These are phyloP conservation scores for Drosophila mayri DNA, from an alignment of 1,140 invertebrate genomes.

Conservation along the genomic window DNA sequence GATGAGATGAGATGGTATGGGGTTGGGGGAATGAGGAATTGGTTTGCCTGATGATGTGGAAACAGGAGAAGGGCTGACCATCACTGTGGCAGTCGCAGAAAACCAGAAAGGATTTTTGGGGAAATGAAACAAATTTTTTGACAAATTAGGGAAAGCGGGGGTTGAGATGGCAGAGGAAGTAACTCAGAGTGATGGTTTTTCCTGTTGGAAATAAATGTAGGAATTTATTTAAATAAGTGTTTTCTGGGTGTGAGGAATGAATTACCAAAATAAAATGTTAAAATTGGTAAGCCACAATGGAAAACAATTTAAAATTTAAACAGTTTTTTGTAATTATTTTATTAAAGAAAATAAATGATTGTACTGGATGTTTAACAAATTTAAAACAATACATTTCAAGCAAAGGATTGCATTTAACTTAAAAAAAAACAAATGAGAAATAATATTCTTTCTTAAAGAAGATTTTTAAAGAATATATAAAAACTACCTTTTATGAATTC, in stretches of 20 bases:
- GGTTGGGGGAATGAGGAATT: constrained; percentile 29
- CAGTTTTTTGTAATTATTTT: not conserved
- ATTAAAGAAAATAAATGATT: not conserved
- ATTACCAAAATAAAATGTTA: not conserved
- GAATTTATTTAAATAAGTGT: constrained; percentile 14
- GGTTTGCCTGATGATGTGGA: constrained; percentile 52
- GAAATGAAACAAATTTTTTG: constrained; percentile 37
- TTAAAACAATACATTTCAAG: no score
- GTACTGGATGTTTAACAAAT: no score
- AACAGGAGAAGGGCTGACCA: constrained; percentile 52
- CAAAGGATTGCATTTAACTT: no score
- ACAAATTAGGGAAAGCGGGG: constrained; percentile 36
- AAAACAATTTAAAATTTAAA: not conserved
- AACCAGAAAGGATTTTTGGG: constrained; percentile 21
- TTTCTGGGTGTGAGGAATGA: not conserved
- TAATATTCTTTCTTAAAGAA: no score
- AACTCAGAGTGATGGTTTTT: constrained; percentile 2
- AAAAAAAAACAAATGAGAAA: no score
- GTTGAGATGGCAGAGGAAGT: constrained; percentile 6
- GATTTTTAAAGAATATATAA: not conserved
- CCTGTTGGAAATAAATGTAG: constrained; percentile 8
- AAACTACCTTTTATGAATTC: not conserved
- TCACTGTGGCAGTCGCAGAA: constrained; percentile 14
- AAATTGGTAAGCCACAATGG: not conserved
- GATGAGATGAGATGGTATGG: not conserved